These are phyloP conservation scores for Papilio protenor DNA, from an alignment of 2,888 invertebrate species.

Conservation along the genomic window DNA sequence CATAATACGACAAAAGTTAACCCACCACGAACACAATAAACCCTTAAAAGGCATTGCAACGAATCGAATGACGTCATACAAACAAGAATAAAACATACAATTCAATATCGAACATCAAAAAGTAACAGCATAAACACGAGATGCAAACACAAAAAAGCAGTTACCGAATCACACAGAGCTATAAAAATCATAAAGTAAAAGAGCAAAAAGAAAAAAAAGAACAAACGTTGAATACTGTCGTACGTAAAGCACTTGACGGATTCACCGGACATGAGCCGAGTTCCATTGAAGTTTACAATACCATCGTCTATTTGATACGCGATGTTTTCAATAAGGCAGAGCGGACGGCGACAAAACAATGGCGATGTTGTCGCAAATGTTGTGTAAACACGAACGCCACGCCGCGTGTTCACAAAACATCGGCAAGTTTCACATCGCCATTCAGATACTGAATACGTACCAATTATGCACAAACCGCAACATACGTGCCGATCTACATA, in stretches of 20 bases:
- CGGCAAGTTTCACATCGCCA: slow-evolving; percentile 26
- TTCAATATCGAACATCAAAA: slow-evolving; percentile 5
- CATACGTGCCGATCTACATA: slow-evolving; percentile 8
- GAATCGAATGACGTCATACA: slow-evolving; percentile 10
- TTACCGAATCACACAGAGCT: slow-evolving; percentile 21
- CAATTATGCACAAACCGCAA: slow-evolving; percentile 33
- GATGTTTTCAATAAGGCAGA: slow-evolving; percentile 42
- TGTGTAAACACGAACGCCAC: slow-evolving; percentile 40
- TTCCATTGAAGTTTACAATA: slow-evolving; percentile 42
- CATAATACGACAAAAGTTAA: background rate
- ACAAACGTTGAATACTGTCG: slow-evolving; percentile 33
- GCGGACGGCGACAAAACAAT: slow-evolving; percentile 39
- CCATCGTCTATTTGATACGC: slow-evolving; percentile 35
- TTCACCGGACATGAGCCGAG: slow-evolving; percentile 43
- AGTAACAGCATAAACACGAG: background rate
- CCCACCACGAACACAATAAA: background rate
- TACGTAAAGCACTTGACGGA: slow-evolving; percentile 40
- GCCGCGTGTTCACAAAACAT: slow-evolving; percentile 38
- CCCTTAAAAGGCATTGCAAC: background rate
- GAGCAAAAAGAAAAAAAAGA: slow-evolving; percentile 26
- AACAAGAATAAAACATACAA: slow-evolving; percentile 14
- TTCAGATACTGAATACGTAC: slow-evolving; percentile 27
- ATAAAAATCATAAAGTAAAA: slow-evolving; percentile 20
- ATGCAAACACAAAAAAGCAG: slow-evolving; percentile 15
- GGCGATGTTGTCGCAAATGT: slow-evolving; percentile 26